Base-by-base conservation (phyloP, 1,140 invertebrate genomes). In the Coptotermes formosanus region DNA sequence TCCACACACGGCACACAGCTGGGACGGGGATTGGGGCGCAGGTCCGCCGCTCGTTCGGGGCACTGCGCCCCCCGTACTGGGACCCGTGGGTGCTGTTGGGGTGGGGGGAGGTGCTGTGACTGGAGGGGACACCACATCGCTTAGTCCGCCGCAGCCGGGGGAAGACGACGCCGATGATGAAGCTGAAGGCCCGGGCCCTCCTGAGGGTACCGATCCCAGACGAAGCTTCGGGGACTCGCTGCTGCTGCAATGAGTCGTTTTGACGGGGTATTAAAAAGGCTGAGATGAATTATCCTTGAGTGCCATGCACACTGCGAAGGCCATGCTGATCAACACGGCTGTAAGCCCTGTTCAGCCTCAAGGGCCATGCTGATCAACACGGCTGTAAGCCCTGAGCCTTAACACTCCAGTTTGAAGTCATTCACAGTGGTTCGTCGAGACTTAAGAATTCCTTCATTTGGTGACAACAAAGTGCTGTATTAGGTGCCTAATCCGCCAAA, bases 1-100 rank as follows among this genome's bases (percentile, higher is more conserved):
- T 0, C 98, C 98, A 90, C 99, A 99, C 11, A 99, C 99, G 9
- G 98, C 98, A 91, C 99, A 99, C 45, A 99, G 91, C 90, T 99
- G 97, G 38, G 96, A 97, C 0, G 96, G 95, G 7, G 95, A 95
- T 6, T 93, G 93, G 0, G 95, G 94, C 16, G 95, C 94, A 43
- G 95, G 92, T 12, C 83, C 64, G 90, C 89, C 91, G 90, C 64
- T 25, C 90, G 91, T 38, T 89, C 86, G 84, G 88, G 89, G 21
- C 90, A 89, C 38, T 92, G 92, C 89, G 23, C 90, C 89, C 87
- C 9, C 9, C 87, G n/a, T 43, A 30, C 30, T 32, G 85, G 38
- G 21, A 12, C 87, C 90, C 52, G n/a, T 87, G 85, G 82, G 89
- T 89, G 19, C 87, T 86, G 14, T 86, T 87, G 14, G 88, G 89